Conservation (phyloP, 1,140 invertebrate species). For the Zeugodacus cucurbitae region DNA sequence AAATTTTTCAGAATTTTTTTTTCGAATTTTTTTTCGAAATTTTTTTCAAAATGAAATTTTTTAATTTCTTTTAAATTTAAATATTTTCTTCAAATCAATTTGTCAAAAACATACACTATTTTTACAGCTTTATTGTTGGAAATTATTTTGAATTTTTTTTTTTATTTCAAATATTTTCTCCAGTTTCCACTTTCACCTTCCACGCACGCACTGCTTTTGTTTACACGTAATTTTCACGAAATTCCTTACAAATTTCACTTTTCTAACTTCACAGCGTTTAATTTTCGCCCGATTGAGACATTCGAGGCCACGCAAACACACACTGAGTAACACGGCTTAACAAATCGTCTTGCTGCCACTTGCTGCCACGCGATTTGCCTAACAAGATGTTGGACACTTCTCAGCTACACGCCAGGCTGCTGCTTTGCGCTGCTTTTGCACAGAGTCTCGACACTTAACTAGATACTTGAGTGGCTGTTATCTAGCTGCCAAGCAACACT, state of each 20-base stretch:
- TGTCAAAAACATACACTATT: too few species aligned
- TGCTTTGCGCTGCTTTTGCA: conserved; percentile 10
- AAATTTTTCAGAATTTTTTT: not conserved
- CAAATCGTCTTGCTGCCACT: not conserved
- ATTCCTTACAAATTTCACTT: too few species aligned
- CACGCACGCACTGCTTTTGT: too few species aligned
- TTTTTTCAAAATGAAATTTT: too few species aligned
- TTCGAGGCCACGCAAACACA: not conserved
- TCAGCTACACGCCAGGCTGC: not conserved
- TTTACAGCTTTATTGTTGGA: too few species aligned
- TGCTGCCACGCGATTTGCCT: conserved; percentile 19
- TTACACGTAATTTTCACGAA: too few species aligned
- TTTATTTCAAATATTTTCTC: too few species aligned
- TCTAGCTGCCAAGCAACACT: conserved; percentile 32
- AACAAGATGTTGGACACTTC: not conserved
- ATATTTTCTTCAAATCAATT: too few species aligned
- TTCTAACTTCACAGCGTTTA: too few species aligned
- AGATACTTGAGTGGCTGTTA: conserved; percentile 34
- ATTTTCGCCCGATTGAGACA: not conserved
- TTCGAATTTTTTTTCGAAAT: not conserved
- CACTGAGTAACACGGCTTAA: not conserved
- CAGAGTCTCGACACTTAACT: conserved; percentile 15
- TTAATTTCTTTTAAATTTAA: too few species aligned
- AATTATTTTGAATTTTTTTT: too few species aligned
- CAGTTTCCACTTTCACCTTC: too few species aligned